Evolutionary conservation across 2,888 invertebrate species (phyloP), one percentile per base, ranked within the genome.

Genomic region (Heliconius charithonia): DNA sequence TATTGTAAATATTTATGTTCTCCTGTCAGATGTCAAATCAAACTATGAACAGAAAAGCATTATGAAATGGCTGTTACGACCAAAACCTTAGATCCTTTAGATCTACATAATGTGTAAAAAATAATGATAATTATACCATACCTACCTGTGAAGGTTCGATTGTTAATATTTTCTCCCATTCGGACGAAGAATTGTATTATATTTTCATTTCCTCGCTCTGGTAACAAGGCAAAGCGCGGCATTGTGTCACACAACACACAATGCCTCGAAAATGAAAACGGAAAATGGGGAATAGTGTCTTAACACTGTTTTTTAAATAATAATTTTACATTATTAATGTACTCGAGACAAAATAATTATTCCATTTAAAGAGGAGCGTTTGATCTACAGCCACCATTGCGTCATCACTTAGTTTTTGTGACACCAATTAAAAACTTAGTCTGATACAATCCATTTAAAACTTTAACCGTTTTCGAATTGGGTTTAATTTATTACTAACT

Each of bases 341-440:
- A 32, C 32, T n/a, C 32, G 9, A 72, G 32, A 59, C 59, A n/a
- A 32, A 72, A 59, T 72, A 56, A 59, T 72, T 72, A n/a, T 70
- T 62, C 41, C 62, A 19, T 32, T 41, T 62, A 32, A 78, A 62
- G 10, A 37, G 71, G 51, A 67, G 73, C 66, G 56, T 37, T 56
- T 71, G 37, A 71, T 79, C 66, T 70, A 69, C 29, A 41, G 56
- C 56, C 32, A 67, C 73, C 41, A 62, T 78, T 70, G 78, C 76
- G n/a, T 80, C 76, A 76, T 41, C 72, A 37, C 72, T 72, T 74
- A 76, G 69, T 74, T 81, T 78, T 78, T 74, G 63, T 80, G 76
- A 77, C 79, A 75, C 79, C 77, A 79, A 81, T 81, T 79, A 81
- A 75, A 72, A 67, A 16, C 32, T 62, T n/a, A 16, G 3, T 16